Percentiles rank a stretch among this genome's conserved stretches.
phyloP scores from a whole-genome alignment of 2,797 vertebrate species.

The Fistularia tabacaria region DNA sequence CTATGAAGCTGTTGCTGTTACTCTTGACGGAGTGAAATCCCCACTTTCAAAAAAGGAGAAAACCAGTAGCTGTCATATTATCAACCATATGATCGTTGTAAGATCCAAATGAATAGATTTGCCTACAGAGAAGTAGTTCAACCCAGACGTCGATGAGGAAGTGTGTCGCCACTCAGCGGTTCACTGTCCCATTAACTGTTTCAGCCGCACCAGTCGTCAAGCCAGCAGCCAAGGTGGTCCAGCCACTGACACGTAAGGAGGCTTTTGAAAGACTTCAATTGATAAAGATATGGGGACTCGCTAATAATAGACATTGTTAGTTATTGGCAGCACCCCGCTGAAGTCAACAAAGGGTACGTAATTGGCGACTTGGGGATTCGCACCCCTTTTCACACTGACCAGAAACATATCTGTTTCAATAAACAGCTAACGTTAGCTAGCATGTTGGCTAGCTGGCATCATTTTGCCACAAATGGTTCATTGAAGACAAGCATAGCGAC shows the following conservation, averaged over 20 bases:
- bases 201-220: constrained; percentile 34
- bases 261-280: constrained; percentile 32
- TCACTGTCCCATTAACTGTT: constrained; percentile 35
- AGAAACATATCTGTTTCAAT: background rate
- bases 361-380: too few relatives aligned
- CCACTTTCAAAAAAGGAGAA: too few relatives aligned
- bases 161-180: constrained; percentile 38
- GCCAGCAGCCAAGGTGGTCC: constrained; percentile 50
- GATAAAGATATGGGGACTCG: constrained; percentile 41
- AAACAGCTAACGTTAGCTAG: constrained; percentile 58
- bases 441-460: constrained; percentile 32
- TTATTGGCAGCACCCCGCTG: constrained; percentile 26
- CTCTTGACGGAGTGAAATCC: too few relatives aligned
- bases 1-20: too few relatives aligned
- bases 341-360: constrained; percentile 47
- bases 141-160: background rate
- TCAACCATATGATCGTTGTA: too few relatives aligned
- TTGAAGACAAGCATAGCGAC: background rate
- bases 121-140: too few relatives aligned
- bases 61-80: too few relatives aligned
- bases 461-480: constrained; percentile 4
- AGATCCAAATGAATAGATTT: too few relatives aligned
- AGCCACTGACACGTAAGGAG: constrained; percentile 56
- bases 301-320: constrained; percentile 26
- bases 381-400: background rate